phyloP scores from a whole-genome alignment of 1,140 invertebrate genomes.

The Hyles vespertilio region DNA sequence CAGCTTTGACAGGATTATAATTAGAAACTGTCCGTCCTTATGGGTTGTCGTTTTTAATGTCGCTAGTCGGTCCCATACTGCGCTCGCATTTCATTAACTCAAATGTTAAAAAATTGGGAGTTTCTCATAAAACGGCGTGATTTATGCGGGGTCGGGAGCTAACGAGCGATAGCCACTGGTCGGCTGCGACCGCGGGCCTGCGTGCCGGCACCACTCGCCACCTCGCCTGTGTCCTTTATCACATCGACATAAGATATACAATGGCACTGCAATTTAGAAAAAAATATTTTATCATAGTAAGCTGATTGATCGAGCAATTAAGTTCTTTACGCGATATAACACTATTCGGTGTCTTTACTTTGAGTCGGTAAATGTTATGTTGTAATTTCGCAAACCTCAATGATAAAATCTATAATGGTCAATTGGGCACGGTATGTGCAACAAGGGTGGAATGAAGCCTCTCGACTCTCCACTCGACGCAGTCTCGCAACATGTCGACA shows the following conservation, averaged over 20 bases:
- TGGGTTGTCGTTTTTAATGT: slow-evolving; percentile 73
- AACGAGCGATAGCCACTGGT: slow-evolving; percentile 55
- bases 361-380: neutral
- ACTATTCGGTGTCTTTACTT: slow-evolving; percentile 13
- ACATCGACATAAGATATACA: slow-evolving; percentile 1
- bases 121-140: slow-evolving; percentile 69
- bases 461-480: no score
- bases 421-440: no score
- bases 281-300: no score
- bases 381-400: no score
- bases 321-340: slow-evolving; percentile 11
- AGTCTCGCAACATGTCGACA: no score
- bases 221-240: slow-evolving; percentile 7
- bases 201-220: neutral
- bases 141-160: slow-evolving; percentile 70
- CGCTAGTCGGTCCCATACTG: slow-evolving; percentile 72
- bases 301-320: slow-evolving; percentile 21
- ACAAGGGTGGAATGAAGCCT: no score
- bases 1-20: slow-evolving; percentile 74
- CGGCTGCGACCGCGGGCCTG: slow-evolving; percentile 12
- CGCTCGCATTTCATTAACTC: slow-evolving; percentile 72
- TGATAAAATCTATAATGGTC: no score
- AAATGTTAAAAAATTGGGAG: slow-evolving; percentile 67
- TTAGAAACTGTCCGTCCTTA: slow-evolving; percentile 72
- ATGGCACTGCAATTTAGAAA: no score